phyloP scores from a whole-genome alignment of 2,113 vertebrate genomes.

The Neopipo cinnamomea region DNA sequence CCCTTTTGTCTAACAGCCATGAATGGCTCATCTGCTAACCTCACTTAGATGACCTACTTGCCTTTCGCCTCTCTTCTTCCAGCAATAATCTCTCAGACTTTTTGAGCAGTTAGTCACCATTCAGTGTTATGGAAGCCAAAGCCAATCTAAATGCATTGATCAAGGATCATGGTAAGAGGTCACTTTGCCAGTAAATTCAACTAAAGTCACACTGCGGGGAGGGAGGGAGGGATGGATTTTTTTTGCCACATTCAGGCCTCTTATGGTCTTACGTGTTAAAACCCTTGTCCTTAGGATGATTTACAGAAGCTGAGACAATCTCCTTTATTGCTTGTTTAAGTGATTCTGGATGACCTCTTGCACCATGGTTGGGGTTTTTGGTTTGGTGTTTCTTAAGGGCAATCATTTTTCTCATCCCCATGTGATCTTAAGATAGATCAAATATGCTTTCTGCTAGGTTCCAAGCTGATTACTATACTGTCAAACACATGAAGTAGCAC shows the following conservation, averaged over 20 bases:
- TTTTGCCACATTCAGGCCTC: not conserved
- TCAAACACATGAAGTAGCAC: not conserved
- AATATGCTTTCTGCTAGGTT: not conserved
- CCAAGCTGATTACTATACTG: not conserved
- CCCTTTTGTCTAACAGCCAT: not conserved
- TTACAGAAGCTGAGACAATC: not conserved
- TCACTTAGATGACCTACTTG: not conserved
- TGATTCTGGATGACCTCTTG: not conserved
- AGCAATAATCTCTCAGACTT: not conserved
- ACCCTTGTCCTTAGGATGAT: not conserved
- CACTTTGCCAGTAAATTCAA: not conserved
- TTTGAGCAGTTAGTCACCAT: not conserved
- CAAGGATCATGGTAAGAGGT: not conserved
- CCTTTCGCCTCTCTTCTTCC: not conserved
- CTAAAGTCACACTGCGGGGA: not conserved
- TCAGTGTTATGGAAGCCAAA: not conserved
- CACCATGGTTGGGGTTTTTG: not conserved
- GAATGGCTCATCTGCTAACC: not conserved
- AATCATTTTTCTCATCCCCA: not conserved
- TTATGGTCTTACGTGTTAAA: not conserved
- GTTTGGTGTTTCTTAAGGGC: not conserved
- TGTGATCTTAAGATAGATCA: not conserved
- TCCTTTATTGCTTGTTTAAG: not conserved
- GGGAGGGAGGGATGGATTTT: fast-evolving
- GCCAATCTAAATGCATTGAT: not conserved